Evolutionary conservation across 2,888 invertebrate genomes (phyloP), one percentile per base, ranked within the genome.

Genomic region (Brenthis hecate): DNA sequence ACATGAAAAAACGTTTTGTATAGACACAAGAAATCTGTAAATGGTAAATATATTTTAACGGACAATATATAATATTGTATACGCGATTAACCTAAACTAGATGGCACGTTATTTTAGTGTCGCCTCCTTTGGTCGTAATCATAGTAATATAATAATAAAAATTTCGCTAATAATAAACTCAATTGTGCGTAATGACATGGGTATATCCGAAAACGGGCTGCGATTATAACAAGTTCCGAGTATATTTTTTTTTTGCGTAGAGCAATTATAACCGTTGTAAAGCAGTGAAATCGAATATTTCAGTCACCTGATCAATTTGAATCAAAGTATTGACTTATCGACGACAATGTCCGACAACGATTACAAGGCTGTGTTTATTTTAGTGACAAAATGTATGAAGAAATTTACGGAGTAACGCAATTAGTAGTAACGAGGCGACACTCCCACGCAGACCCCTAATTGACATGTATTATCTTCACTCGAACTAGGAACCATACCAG

Each of bases 41-140:
- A 92, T 91, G 92, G 92, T 93, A 93, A 92, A 93, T 92, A 93
- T 93, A 93, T 90, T 91, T 92, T 88, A 93, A 93, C 92, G 92
- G 93, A 93, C 92, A 93, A 92, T 93, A 93, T 92, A 92, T 91
- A 93, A 91, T 92, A 92, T 92, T 93, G 92, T 93, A 93, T 92
- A 92, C 92, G 91, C 92, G 91, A 89, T 92, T 92, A 93, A 92
- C 93, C 93, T 93, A 93, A 92, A 92, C 92, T 93, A 93, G 92
- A 93, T 93, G 93, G 93, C 93, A 93, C 93, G 92, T 92, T 86
- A 88, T 84, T 85, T 84, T 84, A 86, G 92, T 92, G 93, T 89
- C 92, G 92, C 91, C 92, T 85, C 91, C 86, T 89, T 91, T 89
- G 91, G 90, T 91, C 91, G 81, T 81, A 81, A 84, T 80, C 81